Conservation (phyloP, 2,797 vertebrate species). For the Acropternis orthonyx region DNA sequence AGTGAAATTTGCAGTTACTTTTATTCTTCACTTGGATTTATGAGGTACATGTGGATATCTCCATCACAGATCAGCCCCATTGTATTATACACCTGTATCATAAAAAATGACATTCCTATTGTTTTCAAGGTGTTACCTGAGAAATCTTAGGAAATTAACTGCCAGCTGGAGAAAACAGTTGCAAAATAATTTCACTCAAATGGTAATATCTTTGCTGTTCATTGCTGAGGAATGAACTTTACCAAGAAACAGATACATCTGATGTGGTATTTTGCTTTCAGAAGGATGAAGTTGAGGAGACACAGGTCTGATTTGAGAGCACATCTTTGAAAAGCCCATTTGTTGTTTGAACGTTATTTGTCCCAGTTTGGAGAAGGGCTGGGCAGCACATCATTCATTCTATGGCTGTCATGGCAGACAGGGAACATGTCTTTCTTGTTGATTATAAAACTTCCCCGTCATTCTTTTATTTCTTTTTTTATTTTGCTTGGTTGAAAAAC, state of each 20-base stretch:
- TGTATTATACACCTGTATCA: not conserved
- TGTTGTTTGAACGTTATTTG: not conserved
- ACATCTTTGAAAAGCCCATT: not conserved
- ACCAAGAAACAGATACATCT: constrained; percentile 12
- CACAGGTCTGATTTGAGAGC: not conserved
- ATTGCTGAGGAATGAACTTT: not conserved
- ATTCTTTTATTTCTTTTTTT: not conserved
- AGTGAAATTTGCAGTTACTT: not conserved
- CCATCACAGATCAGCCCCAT: not conserved
- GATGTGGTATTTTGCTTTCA: not conserved
- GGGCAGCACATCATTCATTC: not conserved
- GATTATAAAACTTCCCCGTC: not conserved
- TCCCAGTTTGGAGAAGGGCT: not conserved
- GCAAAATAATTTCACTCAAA: constrained; percentile 17
- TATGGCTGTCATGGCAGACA: not conserved
- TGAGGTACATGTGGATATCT: not conserved
- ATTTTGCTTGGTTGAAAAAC: not conserved
- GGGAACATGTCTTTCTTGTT: not conserved
- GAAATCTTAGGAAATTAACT: not conserved
- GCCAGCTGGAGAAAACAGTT: not conserved
- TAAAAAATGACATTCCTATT: not conserved
- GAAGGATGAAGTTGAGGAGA: not conserved
- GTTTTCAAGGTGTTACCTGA: not conserved
- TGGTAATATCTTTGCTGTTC: not conserved
- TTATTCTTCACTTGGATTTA: not conserved